Conservation (phyloP, 2,888 invertebrate species). For the Ypsolopha sequella region DNA sequence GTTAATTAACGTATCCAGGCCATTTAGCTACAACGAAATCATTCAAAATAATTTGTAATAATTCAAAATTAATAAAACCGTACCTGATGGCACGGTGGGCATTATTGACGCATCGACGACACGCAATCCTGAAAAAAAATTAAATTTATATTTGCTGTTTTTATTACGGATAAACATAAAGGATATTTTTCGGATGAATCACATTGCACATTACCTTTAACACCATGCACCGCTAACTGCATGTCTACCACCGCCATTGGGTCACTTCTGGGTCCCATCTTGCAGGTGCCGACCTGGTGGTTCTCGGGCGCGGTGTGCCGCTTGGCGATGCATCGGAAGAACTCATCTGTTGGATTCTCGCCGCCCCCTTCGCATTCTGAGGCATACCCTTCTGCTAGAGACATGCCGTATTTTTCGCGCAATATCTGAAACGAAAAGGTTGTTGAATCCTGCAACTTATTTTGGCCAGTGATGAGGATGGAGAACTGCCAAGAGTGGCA, state of each 20-base stretch:
- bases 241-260: slow-evolving; percentile 81
- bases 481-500: too few relatives aligned
- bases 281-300: slow-evolving; percentile 86
- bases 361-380: slow-evolving; percentile 55
- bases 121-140: slow-evolving; percentile 48
- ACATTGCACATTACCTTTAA: slow-evolving; percentile 68
- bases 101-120: slow-evolving; percentile 74
- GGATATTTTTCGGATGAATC: slow-evolving; percentile 30
- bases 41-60: too few relatives aligned
- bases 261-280: slow-evolving; percentile 82
- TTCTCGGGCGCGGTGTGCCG: slow-evolving; percentile 84
- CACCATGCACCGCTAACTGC: slow-evolving; percentile 74
- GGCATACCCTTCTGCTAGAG: slow-evolving; percentile 53
- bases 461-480: too few relatives aligned
- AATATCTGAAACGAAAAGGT: slow-evolving; percentile 37
- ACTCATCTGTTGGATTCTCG: slow-evolving; percentile 73
- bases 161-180: not conserved
- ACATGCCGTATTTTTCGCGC: slow-evolving; percentile 69
- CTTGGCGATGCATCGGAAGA: slow-evolving; percentile 79
- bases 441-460: too few relatives aligned
- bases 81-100: slow-evolving; percentile 62
- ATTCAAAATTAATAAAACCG: slow-evolving; percentile 10
- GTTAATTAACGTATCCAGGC: too few relatives aligned
- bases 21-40: too few relatives aligned
- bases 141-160: not conserved